Percentiles rank a stretch among this genome's conserved stretches.
These are phyloP conservation scores for Pangasius macronema DNA, from an alignment of 2,797 vertebrate species.

Conservation along the genomic window DNA sequence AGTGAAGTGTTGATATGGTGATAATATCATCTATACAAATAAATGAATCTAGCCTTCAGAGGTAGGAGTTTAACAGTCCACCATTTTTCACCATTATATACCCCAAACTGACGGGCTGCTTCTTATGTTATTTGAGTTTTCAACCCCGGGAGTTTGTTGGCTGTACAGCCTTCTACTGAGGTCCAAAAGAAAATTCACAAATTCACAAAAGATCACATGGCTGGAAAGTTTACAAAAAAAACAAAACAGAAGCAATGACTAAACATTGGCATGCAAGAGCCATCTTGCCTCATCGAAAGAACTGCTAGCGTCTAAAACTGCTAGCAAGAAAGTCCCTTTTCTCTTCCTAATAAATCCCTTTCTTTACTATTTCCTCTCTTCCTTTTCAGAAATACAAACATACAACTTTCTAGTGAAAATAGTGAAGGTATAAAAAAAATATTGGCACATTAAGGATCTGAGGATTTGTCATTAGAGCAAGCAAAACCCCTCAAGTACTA, in stretches of 20 bases:
- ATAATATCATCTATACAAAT: conserved; percentile 65
- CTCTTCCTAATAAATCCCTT: background rate
- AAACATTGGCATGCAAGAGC: conserved; percentile 22
- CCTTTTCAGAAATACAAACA: background rate
- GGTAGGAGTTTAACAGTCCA: background rate
- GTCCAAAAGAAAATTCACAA: conserved; percentile 36
- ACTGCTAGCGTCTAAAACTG: conserved; percentile 19
- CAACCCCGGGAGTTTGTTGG: conserved; percentile 26
- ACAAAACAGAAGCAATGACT: conserved; percentile 1
- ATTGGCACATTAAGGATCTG: too few relatives aligned
- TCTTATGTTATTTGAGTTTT: conserved; percentile 33
- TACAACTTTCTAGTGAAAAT: too few relatives aligned
- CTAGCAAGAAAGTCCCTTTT: conserved; percentile 13
- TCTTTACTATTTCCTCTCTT: background rate
- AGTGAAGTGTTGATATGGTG: conserved; percentile 70
- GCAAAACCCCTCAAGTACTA: background rate
- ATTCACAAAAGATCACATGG: conserved; percentile 31
- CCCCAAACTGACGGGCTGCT: conserved; percentile 1
- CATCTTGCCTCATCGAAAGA: background rate
- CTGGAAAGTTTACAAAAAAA: background rate
- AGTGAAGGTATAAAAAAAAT: background rate
- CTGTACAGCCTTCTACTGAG: conserved; percentile 16
- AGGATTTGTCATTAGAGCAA: background rate
- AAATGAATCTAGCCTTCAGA: background rate
- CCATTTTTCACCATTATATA: background rate